Evolutionary conservation across 2,888 invertebrate genomes (phyloP), one percentile per base, ranked within the genome.

Genomic region (Campaea margaritaria): DNA sequence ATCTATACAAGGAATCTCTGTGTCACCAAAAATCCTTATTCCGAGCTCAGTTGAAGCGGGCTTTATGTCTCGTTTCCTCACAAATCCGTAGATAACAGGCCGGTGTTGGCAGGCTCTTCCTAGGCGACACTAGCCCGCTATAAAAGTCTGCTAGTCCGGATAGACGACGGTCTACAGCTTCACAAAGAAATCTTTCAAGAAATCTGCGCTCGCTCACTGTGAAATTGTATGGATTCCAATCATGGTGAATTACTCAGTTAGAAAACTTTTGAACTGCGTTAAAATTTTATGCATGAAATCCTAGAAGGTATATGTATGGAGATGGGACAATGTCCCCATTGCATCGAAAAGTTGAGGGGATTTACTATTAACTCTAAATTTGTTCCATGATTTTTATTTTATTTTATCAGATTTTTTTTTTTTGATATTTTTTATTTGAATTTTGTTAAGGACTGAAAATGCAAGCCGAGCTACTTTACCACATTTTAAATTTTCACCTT

Each of bases 41-140:
- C 68, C 70, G 72, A 75, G 73, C 77, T 77, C 73, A 81, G 78
- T 80, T 80, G 75, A 76, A 74, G 72, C 72, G 68, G 74, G 83
- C 79, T 85, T 82, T 84, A 78, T 75, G 82, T 84, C 81, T 82
- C 81, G 80, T 83, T 83, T 80, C 73, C 74, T 79, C 76, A 81
- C 79, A 84, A 86, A 86, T 86, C 83, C 81, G 74, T 72, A 82
- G 83, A 82, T 83, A 85, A 78, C 79, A 70, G 74, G 64, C 55
- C 72, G 58, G 67, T 73, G 74, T 73, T 73, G 76, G 74, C 72
- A 74, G 65, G 68, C 60, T 65, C 63, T 65, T 62, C 53, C 58
- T 55, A 48, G 59, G 5, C 63, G 65, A 70, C 70, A 71, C 70
- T 73, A 73, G 73, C 62, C 73, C 62, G 68, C 69, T 69, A 68